A percentile compares a stretch with the other conserved stretches of the same genome.
Evolutionary conservation across 2,113 vertebrate species (phyloP).

Genomic region (Otis tarda): DNA sequence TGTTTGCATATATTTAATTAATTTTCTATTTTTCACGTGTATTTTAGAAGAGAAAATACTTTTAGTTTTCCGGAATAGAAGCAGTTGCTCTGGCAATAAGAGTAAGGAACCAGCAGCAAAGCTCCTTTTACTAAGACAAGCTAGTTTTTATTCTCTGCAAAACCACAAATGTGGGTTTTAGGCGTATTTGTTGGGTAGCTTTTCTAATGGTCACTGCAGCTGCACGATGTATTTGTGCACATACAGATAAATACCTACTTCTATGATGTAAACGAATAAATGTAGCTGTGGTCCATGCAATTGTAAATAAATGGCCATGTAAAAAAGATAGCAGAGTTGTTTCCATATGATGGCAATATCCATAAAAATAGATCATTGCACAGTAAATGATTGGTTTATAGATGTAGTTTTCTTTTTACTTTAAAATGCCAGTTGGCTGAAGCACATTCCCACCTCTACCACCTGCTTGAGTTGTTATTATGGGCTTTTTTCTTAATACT

Average conservation of each 20-base stretch:
- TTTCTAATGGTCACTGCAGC: constrained; percentile 4
- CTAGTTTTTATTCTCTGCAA: constrained; percentile 25
- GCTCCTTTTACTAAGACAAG: neutral
- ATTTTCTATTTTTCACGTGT: neutral
- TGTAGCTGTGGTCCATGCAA: constrained; percentile 31
- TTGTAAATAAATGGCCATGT: constrained; percentile 64
- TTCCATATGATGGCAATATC: neutral
- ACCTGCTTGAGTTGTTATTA: neutral
- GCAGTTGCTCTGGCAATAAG: neutral
- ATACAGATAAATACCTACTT: neutral
- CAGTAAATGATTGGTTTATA: constrained; percentile 1
- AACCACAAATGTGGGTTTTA: neutral
- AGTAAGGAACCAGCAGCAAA: neutral
- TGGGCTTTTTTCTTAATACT: neutral
- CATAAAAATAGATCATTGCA: constrained; percentile 20
- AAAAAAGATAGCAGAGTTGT: neutral
- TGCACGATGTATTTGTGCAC: constrained; percentile 7
- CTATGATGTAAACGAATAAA: constrained; percentile 17
- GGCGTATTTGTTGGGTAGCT: constrained; percentile 17
- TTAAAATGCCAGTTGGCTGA: neutral
- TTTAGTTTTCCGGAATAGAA: neutral
- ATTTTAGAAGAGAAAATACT: neutral
- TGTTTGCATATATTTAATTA: neutral
- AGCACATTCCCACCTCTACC: neutral
- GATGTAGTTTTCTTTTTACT: neutral